Conservation (phyloP, 2,888 invertebrate genomes). For the Chymomyza fuscimana region DNA sequence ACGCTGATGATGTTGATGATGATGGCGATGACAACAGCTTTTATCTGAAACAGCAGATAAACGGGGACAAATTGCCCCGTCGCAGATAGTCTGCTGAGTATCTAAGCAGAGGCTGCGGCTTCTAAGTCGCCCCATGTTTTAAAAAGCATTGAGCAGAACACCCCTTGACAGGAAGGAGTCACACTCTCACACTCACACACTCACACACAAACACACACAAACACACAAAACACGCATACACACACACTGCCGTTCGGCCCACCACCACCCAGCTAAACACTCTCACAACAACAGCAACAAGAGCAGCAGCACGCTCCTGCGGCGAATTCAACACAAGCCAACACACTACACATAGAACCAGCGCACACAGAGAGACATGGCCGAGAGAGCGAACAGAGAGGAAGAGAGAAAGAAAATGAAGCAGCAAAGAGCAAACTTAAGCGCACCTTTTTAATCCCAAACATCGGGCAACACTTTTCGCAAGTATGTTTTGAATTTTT, state of each 20-base stretch:
- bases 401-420: constrained; percentile 26
- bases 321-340: constrained; percentile 54
- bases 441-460: constrained; percentile 53
- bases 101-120: constrained; percentile 61
- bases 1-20: constrained; percentile 4
- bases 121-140: constrained; percentile 37
- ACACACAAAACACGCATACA: constrained; percentile 35
- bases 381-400: constrained; percentile 38
- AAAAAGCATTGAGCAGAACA: constrained; percentile 25
- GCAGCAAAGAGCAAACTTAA: constrained; percentile 38
- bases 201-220: constrained; percentile 34
- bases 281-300: not conserved
- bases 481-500: constrained; percentile 64
- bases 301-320: constrained; percentile 45
- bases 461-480: constrained; percentile 49
- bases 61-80: constrained; percentile 50
- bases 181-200: constrained; percentile 34
- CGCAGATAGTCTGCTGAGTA: constrained; percentile 65
- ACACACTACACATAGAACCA: constrained; percentile 23
- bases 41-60: constrained; percentile 62
- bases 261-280: constrained; percentile 24
- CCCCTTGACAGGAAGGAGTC: constrained; percentile 50
- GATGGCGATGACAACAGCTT: not conserved
- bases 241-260: constrained; percentile 23
- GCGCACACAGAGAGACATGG: constrained; percentile 22